These are phyloP conservation scores for Drosophila grimshawi DNA, from an alignment of 1,140 invertebrate genomes.

Conservation along the genomic window DNA sequence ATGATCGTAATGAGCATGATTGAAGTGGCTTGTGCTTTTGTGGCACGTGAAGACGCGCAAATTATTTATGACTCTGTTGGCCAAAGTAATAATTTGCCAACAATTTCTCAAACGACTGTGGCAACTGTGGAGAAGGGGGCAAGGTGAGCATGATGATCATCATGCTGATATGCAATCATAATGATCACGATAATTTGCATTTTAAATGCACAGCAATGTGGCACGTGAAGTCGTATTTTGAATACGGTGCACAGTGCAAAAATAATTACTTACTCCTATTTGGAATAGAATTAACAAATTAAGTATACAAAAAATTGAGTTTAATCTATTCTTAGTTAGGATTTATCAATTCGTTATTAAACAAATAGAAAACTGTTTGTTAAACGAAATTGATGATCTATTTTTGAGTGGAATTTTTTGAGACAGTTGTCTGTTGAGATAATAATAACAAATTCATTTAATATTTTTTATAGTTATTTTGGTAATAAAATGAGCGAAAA, in stretches of 20 bases:
- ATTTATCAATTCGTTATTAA: too few species aligned
- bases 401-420: too few species aligned
- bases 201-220: constrained; percentile 81
- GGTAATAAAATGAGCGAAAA: too few species aligned
- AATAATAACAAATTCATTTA: too few species aligned
- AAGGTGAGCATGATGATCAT: constrained; percentile 37
- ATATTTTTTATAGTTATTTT: too few species aligned
- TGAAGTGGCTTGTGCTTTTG: neutral
- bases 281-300: too few species aligned
- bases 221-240: constrained; percentile 33
- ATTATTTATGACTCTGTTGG: constrained; percentile 68
- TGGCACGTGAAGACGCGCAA: constrained; percentile 79
- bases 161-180: constrained; percentile 72
- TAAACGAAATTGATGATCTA: too few species aligned
- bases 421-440: too few species aligned
- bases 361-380: too few species aligned
- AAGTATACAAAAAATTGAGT: too few species aligned
- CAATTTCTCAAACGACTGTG: constrained; percentile 53
- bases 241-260: neutral
- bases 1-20: constrained; percentile 59
- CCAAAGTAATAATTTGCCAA: constrained; percentile 81
- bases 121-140: constrained; percentile 25
- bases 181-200: constrained; percentile 83
- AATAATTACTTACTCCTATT: neutral
- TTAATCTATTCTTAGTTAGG: too few species aligned